Evolutionary conservation across 1,140 invertebrate species (phyloP), one percentile per base, ranked within the genome.

Genomic region (Sarcophaga peregrina): DNA sequence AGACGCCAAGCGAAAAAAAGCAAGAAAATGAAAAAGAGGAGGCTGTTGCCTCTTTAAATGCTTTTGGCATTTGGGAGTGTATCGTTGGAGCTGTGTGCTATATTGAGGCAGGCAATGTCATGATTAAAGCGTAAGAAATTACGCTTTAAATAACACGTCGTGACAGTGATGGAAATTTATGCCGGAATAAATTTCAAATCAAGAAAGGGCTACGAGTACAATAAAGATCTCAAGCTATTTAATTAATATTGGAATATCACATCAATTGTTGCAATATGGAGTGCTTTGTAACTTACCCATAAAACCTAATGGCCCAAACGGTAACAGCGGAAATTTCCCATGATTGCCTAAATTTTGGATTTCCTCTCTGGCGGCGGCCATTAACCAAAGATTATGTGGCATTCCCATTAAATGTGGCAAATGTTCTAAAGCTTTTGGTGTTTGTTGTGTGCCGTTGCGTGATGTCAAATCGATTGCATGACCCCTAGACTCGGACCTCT

Each of bases 301-400:
- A 87, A 96, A 93, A 91, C 95, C 95, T 85, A 96, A 93, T 85
- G 95, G 95, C 92, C 94, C 96, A 93, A 96, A 97, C 62, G 92
- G 92, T 85, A 93, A 92, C 84, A 95, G 94, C 84, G 94, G 94
- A 84, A 95, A 90, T 83, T 90, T 90, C 84, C 87, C 87, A 58
- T 88, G 87, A 52, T 84, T 85, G 8, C 86, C 86, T 47, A 88
- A 82, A 17, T 86, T 86, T 20, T 89, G 88, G 85, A 89, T 87
- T 81, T 89, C 88, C 58, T 90, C 88, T 8, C 88, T 85, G 10
- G 88, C 88, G 11, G 88, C 88, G 0, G 88, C 88, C 88, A 90
- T 90, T 45, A 90, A 83, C 46, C 89, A 83, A 9, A 90, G 85
- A 84, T 89, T 90, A 3, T 87, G 87, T 3, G 88, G 86, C 87